A percentile compares a stretch with the other conserved stretches of the same genome.
phyloP scores from a whole-genome alignment of 2,797 vertebrate species.

The Melanotaenia parkinsoni region DNA sequence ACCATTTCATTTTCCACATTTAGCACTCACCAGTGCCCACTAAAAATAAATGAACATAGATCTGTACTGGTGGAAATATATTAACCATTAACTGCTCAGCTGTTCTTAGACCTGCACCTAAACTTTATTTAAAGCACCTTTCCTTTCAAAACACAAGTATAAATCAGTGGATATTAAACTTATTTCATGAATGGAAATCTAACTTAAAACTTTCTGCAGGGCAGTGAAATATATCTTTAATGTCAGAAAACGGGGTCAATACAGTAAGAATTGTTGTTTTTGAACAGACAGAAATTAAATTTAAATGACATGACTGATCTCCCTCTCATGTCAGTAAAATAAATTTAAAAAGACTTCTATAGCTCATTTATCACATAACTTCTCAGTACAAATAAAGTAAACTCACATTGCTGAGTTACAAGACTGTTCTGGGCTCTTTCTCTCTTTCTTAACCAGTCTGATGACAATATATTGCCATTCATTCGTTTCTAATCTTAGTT shows the following conservation, averaged over 20 bases:
- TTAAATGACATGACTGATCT: neutral
- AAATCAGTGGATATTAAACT: too few species aligned
- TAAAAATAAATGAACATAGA: neutral
- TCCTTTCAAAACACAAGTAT: too few species aligned
- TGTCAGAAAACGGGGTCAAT: neutral
- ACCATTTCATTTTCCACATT: neutral
- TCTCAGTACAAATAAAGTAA: neutral
- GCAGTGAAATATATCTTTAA: too few species aligned
- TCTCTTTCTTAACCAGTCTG: neutral
- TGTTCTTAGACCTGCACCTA: constrained; percentile 17
- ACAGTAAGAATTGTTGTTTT: neutral
- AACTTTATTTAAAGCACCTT: too few species aligned
- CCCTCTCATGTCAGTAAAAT: neutral
- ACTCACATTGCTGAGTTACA: neutral
- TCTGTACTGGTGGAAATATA: neutral
- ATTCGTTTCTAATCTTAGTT: neutral
- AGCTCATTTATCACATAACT: neutral
- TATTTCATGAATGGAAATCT: too few species aligned
- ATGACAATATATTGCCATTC: neutral
- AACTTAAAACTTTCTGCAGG: too few species aligned
- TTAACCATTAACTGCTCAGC: constrained; percentile 15
- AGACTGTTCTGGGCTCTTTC: neutral
- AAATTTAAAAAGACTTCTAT: neutral
- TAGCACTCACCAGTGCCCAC: neutral
- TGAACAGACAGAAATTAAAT: neutral